Conservation (phyloP, 2,113 vertebrate species). For the Haemorhous mexicanus region DNA sequence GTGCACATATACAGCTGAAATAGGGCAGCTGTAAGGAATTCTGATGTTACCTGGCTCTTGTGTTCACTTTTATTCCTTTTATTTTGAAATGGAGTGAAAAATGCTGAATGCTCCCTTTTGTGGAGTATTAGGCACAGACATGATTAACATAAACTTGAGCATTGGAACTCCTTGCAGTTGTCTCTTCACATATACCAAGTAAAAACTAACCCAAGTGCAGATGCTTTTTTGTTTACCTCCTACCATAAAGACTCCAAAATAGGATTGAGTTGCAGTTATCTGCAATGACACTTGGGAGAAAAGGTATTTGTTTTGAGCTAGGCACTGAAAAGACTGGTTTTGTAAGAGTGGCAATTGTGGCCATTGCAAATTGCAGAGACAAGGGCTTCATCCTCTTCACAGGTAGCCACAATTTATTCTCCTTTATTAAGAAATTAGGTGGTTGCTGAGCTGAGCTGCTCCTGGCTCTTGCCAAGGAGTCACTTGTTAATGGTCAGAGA, state of each 20-base stretch:
- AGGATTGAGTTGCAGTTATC: neutral
- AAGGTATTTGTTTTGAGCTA: neutral
- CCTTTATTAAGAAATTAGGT: neutral
- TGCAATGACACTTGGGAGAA: neutral
- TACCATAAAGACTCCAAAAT: constrained; percentile 5
- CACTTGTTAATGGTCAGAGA: neutral
- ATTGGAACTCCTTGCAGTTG: neutral
- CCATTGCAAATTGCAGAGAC: neutral
- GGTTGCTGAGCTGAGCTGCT: neutral
- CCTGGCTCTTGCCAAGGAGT: neutral
- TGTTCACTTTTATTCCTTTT: neutral
- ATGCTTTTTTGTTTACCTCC: constrained; percentile 23
- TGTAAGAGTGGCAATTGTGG: neutral
- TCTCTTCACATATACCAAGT: neutral
- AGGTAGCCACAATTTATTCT: neutral
- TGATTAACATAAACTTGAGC: neutral
- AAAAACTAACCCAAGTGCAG: neutral
- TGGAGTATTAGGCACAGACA: neutral
- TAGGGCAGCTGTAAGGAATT: neutral
- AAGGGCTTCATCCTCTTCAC: neutral
- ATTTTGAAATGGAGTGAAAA: neutral
- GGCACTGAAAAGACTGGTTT: neutral
- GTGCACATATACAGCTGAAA: neutral
- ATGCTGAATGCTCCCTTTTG: neutral
- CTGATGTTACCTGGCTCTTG: neutral